phyloP scores from a whole-genome alignment of 2,113 vertebrate genomes.

The Saccopteryx leptura region DNA sequence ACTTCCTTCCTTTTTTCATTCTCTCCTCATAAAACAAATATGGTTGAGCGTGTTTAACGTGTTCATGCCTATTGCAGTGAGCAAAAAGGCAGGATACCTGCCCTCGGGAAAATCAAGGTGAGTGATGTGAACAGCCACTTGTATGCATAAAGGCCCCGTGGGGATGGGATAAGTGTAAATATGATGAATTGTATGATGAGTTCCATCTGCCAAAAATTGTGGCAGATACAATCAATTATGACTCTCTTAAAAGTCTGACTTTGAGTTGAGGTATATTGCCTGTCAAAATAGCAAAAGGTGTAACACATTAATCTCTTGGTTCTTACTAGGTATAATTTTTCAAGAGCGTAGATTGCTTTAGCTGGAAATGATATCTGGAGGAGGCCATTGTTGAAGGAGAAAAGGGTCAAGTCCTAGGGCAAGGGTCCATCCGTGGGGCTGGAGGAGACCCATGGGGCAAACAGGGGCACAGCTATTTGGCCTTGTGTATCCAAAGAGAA shows the following conservation, averaged over 20 bases:
- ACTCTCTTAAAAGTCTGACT: background rate
- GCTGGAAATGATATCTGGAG: background rate
- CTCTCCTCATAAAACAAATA: background rate
- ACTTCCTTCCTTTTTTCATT: background rate
- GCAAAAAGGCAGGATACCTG: background rate
- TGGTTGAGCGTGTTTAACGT: background rate
- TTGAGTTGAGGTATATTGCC: background rate
- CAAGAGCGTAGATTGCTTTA: background rate
- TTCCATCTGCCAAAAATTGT: background rate
- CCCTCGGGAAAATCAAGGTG: background rate
- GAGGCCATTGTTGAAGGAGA: background rate
- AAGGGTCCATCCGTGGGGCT: fast-evolving
- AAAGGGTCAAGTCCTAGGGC: background rate
- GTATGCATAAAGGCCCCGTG: background rate
- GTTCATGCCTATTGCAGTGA: background rate
- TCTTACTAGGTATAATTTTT: background rate
- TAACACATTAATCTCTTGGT: background rate
- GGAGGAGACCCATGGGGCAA: too few species aligned
- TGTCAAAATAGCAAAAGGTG: background rate
- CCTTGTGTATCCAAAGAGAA: background rate
- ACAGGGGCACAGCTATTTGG: fast-evolving
- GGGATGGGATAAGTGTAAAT: fast-evolving
- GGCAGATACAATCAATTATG: background rate
- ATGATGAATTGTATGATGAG: background rate
- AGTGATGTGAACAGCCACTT: background rate